Percentiles rank a stretch among this genome's conserved stretches.
Evolutionary conservation across 2,797 vertebrate species (phyloP).

Genomic region (Furcifer pardalis): DNA sequence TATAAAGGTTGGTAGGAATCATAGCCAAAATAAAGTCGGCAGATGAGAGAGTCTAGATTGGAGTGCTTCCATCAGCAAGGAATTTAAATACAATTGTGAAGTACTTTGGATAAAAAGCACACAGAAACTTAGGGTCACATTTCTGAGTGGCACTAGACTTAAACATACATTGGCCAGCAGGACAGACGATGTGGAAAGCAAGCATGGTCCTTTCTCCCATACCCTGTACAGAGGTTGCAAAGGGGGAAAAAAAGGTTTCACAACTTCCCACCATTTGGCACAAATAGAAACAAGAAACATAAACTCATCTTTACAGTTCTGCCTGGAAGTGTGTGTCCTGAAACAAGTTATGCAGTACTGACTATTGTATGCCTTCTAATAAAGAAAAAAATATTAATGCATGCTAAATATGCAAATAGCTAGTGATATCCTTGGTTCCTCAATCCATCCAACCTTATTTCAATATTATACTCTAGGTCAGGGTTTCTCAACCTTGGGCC

Average conservation of each 20-base stretch:
- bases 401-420: fast-evolving
- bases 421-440: neutral
- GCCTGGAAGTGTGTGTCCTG: neutral
- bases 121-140: constrained; percentile 40
- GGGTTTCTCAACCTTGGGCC: no score
- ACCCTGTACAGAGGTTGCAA: constrained; percentile 68
- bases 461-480: neutral
- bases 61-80: constrained; percentile 20
- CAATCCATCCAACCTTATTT: neutral
- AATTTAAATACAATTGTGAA: constrained; percentile 62
- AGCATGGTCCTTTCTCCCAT: constrained; percentile 47
- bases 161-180: constrained; percentile 44
- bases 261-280: constrained; percentile 41
- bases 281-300: neutral
- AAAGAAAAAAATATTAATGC: constrained; percentile 15
- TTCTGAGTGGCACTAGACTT: constrained; percentile 42
- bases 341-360: neutral
- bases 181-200: constrained; percentile 19
- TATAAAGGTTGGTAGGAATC: constrained; percentile 64
- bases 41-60: constrained; percentile 47
- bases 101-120: constrained; percentile 29
- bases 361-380: constrained; percentile 3
- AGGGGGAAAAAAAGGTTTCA: neutral
- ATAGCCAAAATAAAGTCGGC: constrained; percentile 16
- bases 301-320: constrained; percentile 7